Evolutionary conservation across 2,888 invertebrate genomes (phyloP).

Genomic region (Apoda limacodes): DNA sequence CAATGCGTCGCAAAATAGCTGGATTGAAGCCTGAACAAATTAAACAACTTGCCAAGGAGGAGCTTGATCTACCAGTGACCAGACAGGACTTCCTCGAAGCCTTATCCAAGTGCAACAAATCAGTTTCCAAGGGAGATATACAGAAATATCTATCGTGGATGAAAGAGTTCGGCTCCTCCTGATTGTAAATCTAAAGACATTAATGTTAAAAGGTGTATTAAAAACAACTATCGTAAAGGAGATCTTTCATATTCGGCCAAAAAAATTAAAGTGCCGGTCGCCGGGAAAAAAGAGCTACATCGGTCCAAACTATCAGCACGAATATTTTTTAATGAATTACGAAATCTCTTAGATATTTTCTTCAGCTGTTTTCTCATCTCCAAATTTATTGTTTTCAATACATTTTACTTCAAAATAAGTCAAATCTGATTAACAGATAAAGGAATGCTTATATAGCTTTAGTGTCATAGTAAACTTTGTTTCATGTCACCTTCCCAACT

Average conservation of each 20-base stretch:
- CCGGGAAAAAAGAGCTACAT: no score
- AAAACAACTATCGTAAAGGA: conserved; percentile 12
- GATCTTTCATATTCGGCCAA: conserved; percentile 2
- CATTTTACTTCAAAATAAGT: no score
- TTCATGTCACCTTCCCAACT: no score
- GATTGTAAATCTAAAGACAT: conserved; percentile 66
- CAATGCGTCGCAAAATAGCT: conserved; percentile 94
- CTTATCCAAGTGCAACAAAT: conserved; percentile 94
- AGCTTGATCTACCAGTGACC: conserved; percentile 94
- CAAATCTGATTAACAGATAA: no score
- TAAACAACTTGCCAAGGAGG: conserved; percentile 92
- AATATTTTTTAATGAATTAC: no score
- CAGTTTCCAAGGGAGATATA: conserved; percentile 93
- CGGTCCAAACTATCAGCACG: no score
- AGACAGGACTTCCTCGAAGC: conserved; percentile 93
- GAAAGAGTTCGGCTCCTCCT: conserved; percentile 94
- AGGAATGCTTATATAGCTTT: no score
- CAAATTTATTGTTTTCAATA: no score
- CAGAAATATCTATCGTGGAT: conserved; percentile 98
- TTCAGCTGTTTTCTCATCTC: no score
- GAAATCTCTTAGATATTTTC: no score
- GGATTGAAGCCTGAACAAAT: conserved; percentile 96
- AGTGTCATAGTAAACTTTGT: no score
- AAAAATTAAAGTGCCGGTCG: conserved; percentile 3
- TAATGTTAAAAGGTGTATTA: conserved; percentile 6